Evolutionary conservation across 2,113 vertebrate species (phyloP), one percentile per base, ranked within the genome.

Genomic region (Dunckerocampus dactyliophorus): DNA sequence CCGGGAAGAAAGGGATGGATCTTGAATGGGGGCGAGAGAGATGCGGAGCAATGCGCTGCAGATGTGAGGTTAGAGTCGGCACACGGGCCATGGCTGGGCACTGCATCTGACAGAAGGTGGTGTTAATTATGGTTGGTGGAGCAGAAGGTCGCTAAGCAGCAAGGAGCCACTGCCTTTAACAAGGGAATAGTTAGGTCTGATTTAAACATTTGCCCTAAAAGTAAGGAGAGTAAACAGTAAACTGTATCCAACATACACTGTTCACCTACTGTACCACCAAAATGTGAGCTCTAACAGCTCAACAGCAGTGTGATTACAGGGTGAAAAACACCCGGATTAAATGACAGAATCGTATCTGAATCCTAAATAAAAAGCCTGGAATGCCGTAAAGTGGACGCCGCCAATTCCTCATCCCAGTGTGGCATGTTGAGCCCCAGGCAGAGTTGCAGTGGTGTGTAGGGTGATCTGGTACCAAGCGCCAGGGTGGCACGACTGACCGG

Each of bases 101-200:
- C 67, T 72, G 69, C 34, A 6, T 79, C 68, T 81, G 82, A 82
- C 79, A 85, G 74, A 84, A 81, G 80, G 82, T 74, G 56, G 75
- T 69, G 81, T 87, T 88, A 86, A 88, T 88, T 86, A 88, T 80
- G 73, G 75, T 76, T 81, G 80, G 75, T 78, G 76, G 81, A 79
- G 72, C 79, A 72, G 74, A 75, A 80, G 80, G 80, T 66, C 67
- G 74, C 73, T 65, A 58, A 59, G 70, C 68, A 81, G 74, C 75
- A 72, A 72, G 71, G 71, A 72, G 69, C 77, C 72, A 65, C 65
- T 75, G 69, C 58, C 65, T 77, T 72, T 76, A 77, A 74, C 76
- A 3, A 57, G 73, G 74, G 71, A 76, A 77, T 69, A 76, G 72
- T 81, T 77, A 75, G 45, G 59, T 65, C 57, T 71, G 80, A 77